Evolutionary conservation across 2,113 vertebrate species (phyloP).

Genomic region (Chinchilla lanigera): DNA sequence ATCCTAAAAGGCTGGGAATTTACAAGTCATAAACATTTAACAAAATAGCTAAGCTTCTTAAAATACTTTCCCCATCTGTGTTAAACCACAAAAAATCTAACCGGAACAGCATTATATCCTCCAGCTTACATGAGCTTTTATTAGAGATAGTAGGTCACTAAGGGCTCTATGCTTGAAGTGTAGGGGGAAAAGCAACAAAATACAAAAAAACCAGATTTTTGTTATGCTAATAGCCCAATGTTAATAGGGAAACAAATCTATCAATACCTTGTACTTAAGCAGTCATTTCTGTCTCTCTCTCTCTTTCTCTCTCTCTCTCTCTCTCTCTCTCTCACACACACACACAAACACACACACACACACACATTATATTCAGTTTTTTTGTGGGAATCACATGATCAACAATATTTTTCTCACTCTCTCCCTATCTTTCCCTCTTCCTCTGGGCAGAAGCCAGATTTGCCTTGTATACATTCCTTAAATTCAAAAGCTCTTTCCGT

Average conservation of each 20-base stretch:
- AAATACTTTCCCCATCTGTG: conserved; percentile 81
- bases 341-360: background rate
- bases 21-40: conserved; percentile 83
- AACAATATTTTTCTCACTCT: background rate
- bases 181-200: background rate
- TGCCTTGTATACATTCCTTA: background rate
- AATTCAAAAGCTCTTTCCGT: background rate
- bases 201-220: background rate
- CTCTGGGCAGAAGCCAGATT: background rate
- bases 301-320: background rate
- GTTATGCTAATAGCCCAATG: conserved; percentile 6
- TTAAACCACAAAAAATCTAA: conserved; percentile 82
- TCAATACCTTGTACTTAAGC: conserved; percentile 41
- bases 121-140: conserved; percentile 71
- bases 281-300: background rate
- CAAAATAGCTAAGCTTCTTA: conserved; percentile 83
- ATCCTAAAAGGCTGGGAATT: conserved; percentile 77
- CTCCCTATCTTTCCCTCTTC: background rate
- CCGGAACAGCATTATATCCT: conserved; percentile 61
- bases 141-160: conserved; percentile 65
- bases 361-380: conserved; percentile 14
- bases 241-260: background rate
- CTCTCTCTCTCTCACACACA: background rate
- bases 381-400: background rate
- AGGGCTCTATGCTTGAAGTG: background rate